Conservation (phyloP, 2,113 vertebrate genomes). For the Rostratula benghalensis region DNA sequence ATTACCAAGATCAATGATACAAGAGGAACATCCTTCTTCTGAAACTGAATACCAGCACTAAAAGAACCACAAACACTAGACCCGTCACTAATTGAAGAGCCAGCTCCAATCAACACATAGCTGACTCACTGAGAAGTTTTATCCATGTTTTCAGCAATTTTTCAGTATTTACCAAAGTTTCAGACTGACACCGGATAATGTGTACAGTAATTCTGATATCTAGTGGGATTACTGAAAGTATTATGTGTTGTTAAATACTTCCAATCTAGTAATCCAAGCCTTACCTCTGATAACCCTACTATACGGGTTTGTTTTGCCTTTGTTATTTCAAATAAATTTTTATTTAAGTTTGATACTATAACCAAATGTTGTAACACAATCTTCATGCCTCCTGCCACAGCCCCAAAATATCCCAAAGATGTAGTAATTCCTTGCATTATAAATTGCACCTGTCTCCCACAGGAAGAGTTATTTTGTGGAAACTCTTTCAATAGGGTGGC, state of each 20-base stretch:
- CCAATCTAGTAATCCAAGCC: neutral
- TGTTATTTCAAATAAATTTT: neutral
- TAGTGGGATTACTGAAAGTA: neutral
- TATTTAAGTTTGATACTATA: neutral
- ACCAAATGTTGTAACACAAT: neutral
- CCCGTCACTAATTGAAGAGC: neutral
- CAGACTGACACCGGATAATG: neutral
- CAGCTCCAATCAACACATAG: neutral
- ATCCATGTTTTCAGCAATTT: neutral
- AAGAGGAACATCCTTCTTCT: neutral
- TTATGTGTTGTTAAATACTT: neutral
- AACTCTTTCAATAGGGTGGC: neutral
- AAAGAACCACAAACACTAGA: neutral
- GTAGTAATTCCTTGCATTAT: neutral
- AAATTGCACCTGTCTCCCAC: neutral
- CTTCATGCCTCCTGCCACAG: neutral
- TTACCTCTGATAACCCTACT: neutral
- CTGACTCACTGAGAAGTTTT: neutral
- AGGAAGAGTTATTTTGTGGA: neutral
- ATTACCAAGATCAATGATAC: neutral
- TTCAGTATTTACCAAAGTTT: neutral
- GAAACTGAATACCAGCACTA: neutral
- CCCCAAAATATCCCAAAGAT: neutral
- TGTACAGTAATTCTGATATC: neutral
- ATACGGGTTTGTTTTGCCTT: neutral